Evolutionary conservation across 1,140 invertebrate genomes (phyloP).

Genomic region (Mylabris phalerata): DNA sequence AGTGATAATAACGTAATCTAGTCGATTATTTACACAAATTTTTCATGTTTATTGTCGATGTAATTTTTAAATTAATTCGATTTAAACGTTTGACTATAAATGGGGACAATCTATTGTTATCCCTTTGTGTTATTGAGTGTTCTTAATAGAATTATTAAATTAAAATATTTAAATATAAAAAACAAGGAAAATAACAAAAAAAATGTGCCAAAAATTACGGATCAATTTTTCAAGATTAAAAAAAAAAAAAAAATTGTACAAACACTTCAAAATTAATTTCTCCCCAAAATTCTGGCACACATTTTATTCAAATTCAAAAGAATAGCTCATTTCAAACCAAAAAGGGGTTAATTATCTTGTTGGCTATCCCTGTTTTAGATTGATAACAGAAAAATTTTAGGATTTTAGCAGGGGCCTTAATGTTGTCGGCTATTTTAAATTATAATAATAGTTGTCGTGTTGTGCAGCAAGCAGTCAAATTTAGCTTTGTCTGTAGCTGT

Average conservation of each 20-base stretch:
- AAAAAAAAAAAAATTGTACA: neutral
- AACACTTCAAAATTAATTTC: neutral
- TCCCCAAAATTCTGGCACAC: neutral
- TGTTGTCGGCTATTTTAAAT: slow-evolving; percentile 28
- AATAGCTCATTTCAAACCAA: neutral
- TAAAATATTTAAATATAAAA: too few species aligned
- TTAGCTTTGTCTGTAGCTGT: slow-evolving; percentile 32
- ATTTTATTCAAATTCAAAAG: neutral
- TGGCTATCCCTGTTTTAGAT: slow-evolving; percentile 13
- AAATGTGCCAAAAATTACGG: slow-evolving; percentile 25
- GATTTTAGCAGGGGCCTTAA: slow-evolving; percentile 35
- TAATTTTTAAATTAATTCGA: slow-evolving; percentile 11
- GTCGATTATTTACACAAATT: slow-evolving; percentile 21
- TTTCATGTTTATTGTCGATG: slow-evolving; percentile 19
- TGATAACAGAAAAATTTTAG: slow-evolving; percentile 13
- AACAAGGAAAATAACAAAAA: neutral
- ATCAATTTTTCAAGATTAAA: slow-evolving; percentile 14
- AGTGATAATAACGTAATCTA: slow-evolving; percentile 23
- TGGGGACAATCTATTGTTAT: slow-evolving; percentile 38
- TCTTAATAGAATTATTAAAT: slow-evolving; percentile 16
- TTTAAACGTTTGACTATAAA: slow-evolving; percentile 36
- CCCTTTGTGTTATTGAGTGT: slow-evolving; percentile 28
- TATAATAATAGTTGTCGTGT: slow-evolving; percentile 34
- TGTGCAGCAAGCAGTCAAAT: slow-evolving; percentile 23
- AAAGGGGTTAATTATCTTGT: slow-evolving; percentile 15